Evolutionary conservation across 2,888 invertebrate species (phyloP).

Genomic region (Tricholauxania praeusta): DNA sequence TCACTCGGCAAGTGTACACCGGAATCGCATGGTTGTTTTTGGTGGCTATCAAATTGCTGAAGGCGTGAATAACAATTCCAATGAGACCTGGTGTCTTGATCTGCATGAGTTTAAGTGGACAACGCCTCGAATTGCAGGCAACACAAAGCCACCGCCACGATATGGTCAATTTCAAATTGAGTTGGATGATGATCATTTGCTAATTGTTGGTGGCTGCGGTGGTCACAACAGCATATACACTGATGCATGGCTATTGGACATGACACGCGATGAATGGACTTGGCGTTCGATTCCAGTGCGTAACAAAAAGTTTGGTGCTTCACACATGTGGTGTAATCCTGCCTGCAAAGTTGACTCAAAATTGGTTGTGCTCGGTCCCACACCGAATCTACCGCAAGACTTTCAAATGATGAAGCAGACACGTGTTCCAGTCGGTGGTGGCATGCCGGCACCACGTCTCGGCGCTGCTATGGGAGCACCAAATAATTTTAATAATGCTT

Average conservation of each 20-base stretch:
- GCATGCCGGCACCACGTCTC: conserved; percentile 47
- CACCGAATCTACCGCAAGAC: conserved; percentile 65
- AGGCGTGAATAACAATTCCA: conserved; percentile 73
- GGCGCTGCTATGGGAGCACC: conserved; percentile 42
- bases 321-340: conserved; percentile 94
- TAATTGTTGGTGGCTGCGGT: conserved; percentile 89
- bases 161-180: conserved; percentile 94
- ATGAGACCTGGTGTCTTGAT: conserved; percentile 92
- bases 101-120: conserved; percentile 82
- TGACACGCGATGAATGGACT: conserved; percentile 77
- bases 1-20: conserved; percentile 90
- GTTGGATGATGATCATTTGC: conserved; percentile 81
- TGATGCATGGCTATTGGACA: conserved; percentile 91
- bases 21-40: conserved; percentile 86
- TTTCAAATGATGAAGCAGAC: conserved; percentile 67
- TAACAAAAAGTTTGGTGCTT: conserved; percentile 84
- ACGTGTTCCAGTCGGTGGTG: conserved; percentile 59
- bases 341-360: conserved; percentile 83
- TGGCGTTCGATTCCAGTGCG: conserved; percentile 82
- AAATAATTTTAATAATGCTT: conserved; percentile 44
- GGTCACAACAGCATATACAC: conserved; percentile 87
- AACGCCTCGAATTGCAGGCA: conserved; percentile 75
- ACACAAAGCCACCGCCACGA: conserved; percentile 81
- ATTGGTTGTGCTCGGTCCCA: conserved; percentile 76
- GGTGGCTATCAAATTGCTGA: conserved; percentile 75